Evolutionary conservation across 2,888 invertebrate species (phyloP), one percentile per base, ranked within the genome.

Genomic region (Nudaria mundana): DNA sequence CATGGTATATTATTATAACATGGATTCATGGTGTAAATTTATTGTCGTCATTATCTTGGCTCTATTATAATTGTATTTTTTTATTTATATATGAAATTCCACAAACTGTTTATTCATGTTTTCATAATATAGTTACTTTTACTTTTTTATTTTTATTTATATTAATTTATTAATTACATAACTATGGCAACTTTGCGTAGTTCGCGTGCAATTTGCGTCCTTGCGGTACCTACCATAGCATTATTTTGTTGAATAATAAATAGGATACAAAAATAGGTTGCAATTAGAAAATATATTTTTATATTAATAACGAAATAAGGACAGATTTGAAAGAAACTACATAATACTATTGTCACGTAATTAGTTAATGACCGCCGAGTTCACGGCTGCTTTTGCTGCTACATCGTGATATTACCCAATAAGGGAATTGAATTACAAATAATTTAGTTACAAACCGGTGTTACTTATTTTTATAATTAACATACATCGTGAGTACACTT

Each of bases 201-300:
- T 76, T 81, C 76, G 81, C 80, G 74, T 83, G 81, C 71, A 64
- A 78, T 76, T 83, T 84, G 84, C 84, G 83, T 85, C 81, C 81
- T 71, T 68, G 63, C 56, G 50, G 18, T 18, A 5, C 7, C 20
- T 20, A 20, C 44, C 48, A 38, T 56, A 63, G 63, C 58, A 65
- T 66, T 71, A 66, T 67, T 75, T 75, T 68, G 62, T 39, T 62
- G 51, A 56, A 47, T 58, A 63, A 51, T 68, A 52, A 57, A 56
- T 48, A 58, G 53, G 62, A 52, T 58, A 50, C 49, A 33, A 34
- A 51, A 57, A 40, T 56, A 44, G 42, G 53, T 47, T 46, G 15
- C 32, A n/a, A n/a, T n/a, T n/a, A n/a, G n/a, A n/a, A n/a, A n/a
- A n/a, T n/a, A n/a, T n/a, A n/a, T n/a, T n/a, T n/a, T n/a, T 34